A percentile compares a stretch with the other conserved stretches of the same genome.
These are phyloP conservation scores for Pseudomyrmex sp. DNA, from an alignment of 1,140 invertebrate species.

Conservation along the genomic window DNA sequence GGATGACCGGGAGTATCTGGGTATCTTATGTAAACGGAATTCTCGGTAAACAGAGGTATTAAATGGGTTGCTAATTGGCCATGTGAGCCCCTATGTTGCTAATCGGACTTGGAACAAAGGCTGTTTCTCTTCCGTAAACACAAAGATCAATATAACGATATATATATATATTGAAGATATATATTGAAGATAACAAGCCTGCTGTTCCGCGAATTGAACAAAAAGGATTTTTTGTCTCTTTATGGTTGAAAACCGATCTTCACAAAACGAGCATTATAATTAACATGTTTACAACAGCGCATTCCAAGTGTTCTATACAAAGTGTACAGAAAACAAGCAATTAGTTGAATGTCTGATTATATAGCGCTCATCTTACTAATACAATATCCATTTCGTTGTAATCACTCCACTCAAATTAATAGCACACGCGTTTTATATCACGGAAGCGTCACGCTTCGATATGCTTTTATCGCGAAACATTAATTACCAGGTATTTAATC, in stretches of 20 bases:
- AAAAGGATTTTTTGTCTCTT: not conserved
- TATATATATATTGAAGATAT: not conserved
- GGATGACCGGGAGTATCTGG: not conserved
- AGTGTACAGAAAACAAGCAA: not conserved
- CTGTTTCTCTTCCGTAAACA: not conserved
- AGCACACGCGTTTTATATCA: conserved; percentile 4
- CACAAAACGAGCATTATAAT: not conserved
- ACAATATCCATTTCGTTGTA: not conserved
- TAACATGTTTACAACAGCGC: not conserved
- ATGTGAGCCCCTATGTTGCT: not conserved
- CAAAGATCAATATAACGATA: not conserved
- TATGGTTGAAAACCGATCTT: not conserved
- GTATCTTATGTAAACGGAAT: no score
- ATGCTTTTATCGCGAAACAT: not conserved
- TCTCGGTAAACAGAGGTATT: not conserved
- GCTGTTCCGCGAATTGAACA: not conserved
- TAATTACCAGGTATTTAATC: conserved; percentile 36
- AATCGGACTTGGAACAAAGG: not conserved
- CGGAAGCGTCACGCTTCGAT: not conserved
- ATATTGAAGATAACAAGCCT: not conserved
- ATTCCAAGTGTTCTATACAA: not conserved
- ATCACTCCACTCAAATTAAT: conserved; percentile 18
- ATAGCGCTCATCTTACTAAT: not conserved
- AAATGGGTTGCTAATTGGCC: not conserved
- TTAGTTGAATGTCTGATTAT: conserved; percentile 4